These are phyloP conservation scores for Solenodon paradoxus DNA, from an alignment of 2,113 vertebrate genomes.

Conservation along the genomic window DNA sequence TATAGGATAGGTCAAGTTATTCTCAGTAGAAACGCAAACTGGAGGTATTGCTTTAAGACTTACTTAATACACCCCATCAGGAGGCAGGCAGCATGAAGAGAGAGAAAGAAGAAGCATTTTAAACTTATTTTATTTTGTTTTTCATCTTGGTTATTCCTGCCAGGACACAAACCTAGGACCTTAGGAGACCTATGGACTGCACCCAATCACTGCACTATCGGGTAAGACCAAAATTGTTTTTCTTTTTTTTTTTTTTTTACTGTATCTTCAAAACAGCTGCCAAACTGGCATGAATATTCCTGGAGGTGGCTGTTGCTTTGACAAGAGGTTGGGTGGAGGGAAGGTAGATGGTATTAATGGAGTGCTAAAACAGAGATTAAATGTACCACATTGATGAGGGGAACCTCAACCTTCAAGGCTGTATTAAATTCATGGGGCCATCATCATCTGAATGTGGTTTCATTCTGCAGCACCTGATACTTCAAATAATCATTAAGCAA, in stretches of 20 bases:
- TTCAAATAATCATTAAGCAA: not conserved
- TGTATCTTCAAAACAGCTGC: not conserved
- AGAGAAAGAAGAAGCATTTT: too few relatives aligned
- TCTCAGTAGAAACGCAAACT: not conserved
- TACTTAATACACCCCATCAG: not conserved
- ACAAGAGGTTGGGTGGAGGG: not conserved
- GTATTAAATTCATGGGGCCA: not conserved
- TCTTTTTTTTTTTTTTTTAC: slow-evolving; percentile 12
- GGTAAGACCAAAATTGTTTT: too few relatives aligned
- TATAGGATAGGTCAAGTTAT: not conserved
- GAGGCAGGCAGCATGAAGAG: not conserved
- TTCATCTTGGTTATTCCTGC: too few relatives aligned
- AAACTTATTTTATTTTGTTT: too few relatives aligned
- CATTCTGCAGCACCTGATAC: not conserved
- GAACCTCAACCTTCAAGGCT: not conserved
- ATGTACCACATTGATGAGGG: not conserved
- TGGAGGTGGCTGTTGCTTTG: not conserved
- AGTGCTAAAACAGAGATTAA: not conserved
- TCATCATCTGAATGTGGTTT: not conserved
- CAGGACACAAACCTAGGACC: too few relatives aligned
- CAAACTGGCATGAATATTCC: not conserved
- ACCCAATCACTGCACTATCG: too few relatives aligned
- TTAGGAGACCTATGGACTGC: too few relatives aligned
- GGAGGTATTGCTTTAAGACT: not conserved
- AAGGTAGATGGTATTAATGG: not conserved